A percentile compares a stretch with the other conserved stretches of the same genome.
Evolutionary conservation across 2,888 invertebrate species (phyloP).

Genomic region (Caenorhabditis wallacei): DNA sequence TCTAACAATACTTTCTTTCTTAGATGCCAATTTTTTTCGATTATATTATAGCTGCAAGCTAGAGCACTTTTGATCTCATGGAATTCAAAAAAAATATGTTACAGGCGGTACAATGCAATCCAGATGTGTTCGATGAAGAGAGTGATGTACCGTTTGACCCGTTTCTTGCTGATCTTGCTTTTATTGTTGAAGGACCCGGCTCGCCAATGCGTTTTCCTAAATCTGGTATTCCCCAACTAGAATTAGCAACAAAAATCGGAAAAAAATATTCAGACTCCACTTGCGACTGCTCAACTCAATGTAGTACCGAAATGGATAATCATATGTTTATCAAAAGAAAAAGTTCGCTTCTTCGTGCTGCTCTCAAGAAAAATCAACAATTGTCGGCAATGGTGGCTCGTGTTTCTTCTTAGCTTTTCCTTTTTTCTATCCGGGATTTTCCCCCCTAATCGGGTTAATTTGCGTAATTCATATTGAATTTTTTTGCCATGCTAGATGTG

Average conservation of each 20-base stretch:
- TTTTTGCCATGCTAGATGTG: background rate
- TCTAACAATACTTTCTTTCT: background rate
- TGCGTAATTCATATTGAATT: constrained; percentile 32
- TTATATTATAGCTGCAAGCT: constrained; percentile 25
- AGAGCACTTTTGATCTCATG: background rate
- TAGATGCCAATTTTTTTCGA: constrained; percentile 1
- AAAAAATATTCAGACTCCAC: constrained; percentile 48
- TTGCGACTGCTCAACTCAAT: constrained; percentile 58
- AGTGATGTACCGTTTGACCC: constrained; percentile 62
- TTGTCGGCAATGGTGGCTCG: constrained; percentile 59
- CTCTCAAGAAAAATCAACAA: constrained; percentile 53
- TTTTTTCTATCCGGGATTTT: background rate
- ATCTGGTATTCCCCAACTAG: constrained; percentile 25
- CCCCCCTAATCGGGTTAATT: constrained; percentile 10
- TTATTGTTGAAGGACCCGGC: constrained; percentile 49
- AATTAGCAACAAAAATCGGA: too few species aligned
- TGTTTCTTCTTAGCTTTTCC: constrained; percentile 39
- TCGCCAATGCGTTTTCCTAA: constrained; percentile 47
- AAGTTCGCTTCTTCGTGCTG: constrained; percentile 63
- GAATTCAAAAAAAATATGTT: background rate
- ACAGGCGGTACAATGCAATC: constrained; percentile 63
- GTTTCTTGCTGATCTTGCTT: constrained; percentile 61
- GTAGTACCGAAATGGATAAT: constrained; percentile 65
- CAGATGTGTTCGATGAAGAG: constrained; percentile 53
- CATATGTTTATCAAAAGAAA: constrained; percentile 59